Percentiles rank a stretch among this genome's conserved stretches.
phyloP scores from a whole-genome alignment of 2,888 invertebrate species.

The Ditylenchus weischeri region DNA sequence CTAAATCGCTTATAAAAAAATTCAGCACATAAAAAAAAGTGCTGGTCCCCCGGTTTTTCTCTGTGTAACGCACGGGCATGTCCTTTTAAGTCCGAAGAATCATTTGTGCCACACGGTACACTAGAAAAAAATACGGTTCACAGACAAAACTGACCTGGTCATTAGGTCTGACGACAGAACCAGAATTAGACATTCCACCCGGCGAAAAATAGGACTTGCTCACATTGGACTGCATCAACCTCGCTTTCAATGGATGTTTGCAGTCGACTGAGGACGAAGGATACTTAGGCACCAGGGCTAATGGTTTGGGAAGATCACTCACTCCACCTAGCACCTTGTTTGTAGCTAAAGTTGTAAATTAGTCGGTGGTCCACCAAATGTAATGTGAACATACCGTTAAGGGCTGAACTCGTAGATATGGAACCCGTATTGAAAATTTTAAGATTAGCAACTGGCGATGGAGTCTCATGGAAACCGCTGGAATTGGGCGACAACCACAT shows the following conservation, averaged over 20 bases:
- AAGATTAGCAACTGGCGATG: constrained; percentile 4
- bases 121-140: too few species aligned
- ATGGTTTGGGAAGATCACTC: constrained; percentile 18
- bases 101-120: too few species aligned
- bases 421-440: constrained; percentile 12
- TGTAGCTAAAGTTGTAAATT: background rate
- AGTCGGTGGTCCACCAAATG: background rate
- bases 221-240: too few species aligned
- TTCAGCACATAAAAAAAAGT: too few species aligned
- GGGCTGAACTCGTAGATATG: background rate
- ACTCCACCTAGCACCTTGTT: constrained; percentile 4
- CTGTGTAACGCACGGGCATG: too few species aligned
- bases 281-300: constrained; percentile 18
- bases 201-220: too few species aligned
- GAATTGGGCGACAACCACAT: constrained; percentile 14
- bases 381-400: background rate
- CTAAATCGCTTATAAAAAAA: too few species aligned
- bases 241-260: background rate
- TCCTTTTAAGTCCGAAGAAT: too few species aligned
- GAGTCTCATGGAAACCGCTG: constrained; percentile 12
- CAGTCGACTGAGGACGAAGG: constrained; percentile 1
- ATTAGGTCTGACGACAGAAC: too few species aligned
- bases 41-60: too few species aligned
- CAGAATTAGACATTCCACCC: too few species aligned
- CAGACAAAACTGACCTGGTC: too few species aligned